Conservation (phyloP, 2,113 vertebrate genomes). For the Rafetus swinhoei region DNA sequence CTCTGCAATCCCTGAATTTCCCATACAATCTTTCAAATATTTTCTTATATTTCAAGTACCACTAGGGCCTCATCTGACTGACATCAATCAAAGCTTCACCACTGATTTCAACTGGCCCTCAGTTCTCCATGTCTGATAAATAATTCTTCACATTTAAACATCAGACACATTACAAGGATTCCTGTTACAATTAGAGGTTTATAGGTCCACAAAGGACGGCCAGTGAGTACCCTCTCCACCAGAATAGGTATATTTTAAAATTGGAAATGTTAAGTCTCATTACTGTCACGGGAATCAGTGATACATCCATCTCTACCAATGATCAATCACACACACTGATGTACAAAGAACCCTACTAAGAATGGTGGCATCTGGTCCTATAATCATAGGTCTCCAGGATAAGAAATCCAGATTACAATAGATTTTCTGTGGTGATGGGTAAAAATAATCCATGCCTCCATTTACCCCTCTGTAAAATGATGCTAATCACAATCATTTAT, state of each 20-base stretch:
- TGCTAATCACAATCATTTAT: conserved; percentile 67
- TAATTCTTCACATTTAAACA: neutral
- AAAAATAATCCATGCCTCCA: conserved; percentile 66
- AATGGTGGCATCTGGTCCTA: conserved; percentile 11
- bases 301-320: neutral
- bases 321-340: neutral
- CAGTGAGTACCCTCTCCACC: neutral
- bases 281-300: neutral
- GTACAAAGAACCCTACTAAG: rapidly evolving
- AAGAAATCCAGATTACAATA: conserved; percentile 72
- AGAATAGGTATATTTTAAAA: neutral
- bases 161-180: rapidly evolving
- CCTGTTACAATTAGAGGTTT: neutral
- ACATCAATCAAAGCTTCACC: neutral
- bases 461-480: conserved; percentile 11
- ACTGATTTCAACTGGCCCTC: rapidly evolving
- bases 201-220: neutral
- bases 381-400: conserved; percentile 43
- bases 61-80: neutral
- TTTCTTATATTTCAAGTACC: neutral
- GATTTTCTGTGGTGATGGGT: conserved; percentile 65
- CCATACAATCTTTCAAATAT: neutral
- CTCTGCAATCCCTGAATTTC: neutral
- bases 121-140: neutral
- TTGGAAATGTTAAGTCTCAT: neutral